Evolutionary conservation across 2,113 vertebrate genomes (phyloP).

Genomic region (Tupaia tana): DNA sequence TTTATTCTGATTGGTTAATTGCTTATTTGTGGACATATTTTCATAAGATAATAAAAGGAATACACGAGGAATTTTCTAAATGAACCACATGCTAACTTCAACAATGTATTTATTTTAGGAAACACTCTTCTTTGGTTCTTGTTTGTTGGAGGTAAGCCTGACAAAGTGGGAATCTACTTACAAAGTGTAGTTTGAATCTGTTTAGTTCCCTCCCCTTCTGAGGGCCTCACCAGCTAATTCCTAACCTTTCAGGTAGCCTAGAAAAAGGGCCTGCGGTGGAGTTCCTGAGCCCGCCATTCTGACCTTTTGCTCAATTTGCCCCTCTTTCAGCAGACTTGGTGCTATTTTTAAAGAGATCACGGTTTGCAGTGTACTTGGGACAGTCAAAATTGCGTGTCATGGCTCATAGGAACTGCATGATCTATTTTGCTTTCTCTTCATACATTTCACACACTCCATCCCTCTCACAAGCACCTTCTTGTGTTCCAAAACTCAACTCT

Average conservation of each 20-base stretch:
- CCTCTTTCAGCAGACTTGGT: not conserved
- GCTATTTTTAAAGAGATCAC: not conserved
- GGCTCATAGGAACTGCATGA: not conserved
- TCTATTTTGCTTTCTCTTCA: not conserved
- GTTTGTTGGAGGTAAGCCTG: not conserved
- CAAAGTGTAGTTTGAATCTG: not conserved
- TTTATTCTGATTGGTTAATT: not conserved
- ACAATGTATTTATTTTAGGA: not conserved
- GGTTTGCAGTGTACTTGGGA: not conserved
- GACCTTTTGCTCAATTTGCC: not conserved
- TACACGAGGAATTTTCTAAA: not conserved
- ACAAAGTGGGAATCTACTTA: not conserved
- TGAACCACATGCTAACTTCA: not conserved
- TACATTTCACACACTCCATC: not conserved
- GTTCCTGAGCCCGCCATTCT: not conserved
- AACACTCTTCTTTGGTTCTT: constrained; percentile 5
- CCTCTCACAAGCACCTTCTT: not conserved
- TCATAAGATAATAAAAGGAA: not conserved
- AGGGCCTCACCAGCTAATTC: not conserved
- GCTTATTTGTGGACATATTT: not conserved
- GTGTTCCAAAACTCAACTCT: not conserved
- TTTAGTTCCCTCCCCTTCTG: not conserved
- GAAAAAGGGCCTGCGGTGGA: not conserved
- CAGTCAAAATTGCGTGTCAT: not conserved
- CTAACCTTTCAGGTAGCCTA: not conserved